Evolutionary conservation across 1,140 invertebrate species (phyloP).

Genomic region (Drosophila nigromelanica): DNA sequence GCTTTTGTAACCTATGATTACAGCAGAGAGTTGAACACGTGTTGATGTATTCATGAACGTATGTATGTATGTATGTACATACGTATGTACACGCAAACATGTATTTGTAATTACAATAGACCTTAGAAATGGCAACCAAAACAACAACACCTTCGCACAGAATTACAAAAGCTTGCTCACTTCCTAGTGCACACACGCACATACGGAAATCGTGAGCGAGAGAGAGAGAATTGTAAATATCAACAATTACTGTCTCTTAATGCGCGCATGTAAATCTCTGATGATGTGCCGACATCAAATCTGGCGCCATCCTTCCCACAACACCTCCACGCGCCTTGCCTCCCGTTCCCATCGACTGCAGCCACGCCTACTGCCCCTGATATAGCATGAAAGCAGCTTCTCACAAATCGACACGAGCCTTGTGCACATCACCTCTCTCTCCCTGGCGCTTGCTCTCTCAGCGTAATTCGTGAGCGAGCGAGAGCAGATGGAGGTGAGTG

Average conservation of each 20-base stretch:
- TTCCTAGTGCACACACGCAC: slow-evolving; percentile 54
- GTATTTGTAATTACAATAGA: slow-evolving; percentile 61
- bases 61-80: neutral
- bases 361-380: slow-evolving; percentile 17
- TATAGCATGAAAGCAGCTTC: slow-evolving; percentile 10
- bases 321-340: neutral
- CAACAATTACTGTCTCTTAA: neutral
- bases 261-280: slow-evolving; percentile 1
- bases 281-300: slow-evolving; percentile 33
- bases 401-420: slow-evolving; percentile 72
- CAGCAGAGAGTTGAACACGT: slow-evolving; percentile 46
- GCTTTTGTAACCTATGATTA: slow-evolving; percentile 78
- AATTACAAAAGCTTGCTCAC: slow-evolving; percentile 60
- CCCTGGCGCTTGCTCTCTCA: neutral
- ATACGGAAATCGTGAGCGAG: neutral
- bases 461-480: slow-evolving; percentile 18
- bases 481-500: neutral
- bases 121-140: slow-evolving; percentile 26
- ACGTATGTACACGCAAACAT: slow-evolving; percentile 12
- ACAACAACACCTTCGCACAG: slow-evolving; percentile 62
- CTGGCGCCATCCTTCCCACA: slow-evolving; percentile 42
- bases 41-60: slow-evolving; percentile 13
- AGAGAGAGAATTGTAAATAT: slow-evolving; percentile 23
- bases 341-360: slow-evolving; percentile 7
- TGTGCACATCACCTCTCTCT: slow-evolving; percentile 23